Percentiles rank a stretch among this genome's conserved stretches.
Conservation (phyloP, 2,797 vertebrate species). For the Microchirus variegatus region DNA sequence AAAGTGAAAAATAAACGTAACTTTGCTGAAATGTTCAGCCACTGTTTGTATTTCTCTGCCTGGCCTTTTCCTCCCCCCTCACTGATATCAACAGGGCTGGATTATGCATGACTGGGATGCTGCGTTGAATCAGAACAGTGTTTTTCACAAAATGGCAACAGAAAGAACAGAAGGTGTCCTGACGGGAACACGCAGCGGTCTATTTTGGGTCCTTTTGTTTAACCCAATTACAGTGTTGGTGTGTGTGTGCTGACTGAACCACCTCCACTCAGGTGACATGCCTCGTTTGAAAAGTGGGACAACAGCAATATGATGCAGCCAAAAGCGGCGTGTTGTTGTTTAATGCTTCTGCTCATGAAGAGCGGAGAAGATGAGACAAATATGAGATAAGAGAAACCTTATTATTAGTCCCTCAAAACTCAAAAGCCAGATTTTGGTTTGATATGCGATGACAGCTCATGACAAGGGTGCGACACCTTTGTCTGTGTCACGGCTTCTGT, state of each 20-base stretch:
- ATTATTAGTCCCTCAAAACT: too few species aligned
- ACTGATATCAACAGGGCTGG: slow-evolving; percentile 53
- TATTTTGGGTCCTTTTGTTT: slow-evolving; percentile 74
- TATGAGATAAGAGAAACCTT: too few species aligned
- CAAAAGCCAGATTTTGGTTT: slow-evolving; percentile 28
- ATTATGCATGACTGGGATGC: slow-evolving; percentile 52
- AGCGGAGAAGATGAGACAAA: too few species aligned
- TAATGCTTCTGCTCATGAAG: not conserved
- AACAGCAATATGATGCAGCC: slow-evolving; percentile 24
- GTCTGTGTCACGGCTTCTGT: too few species aligned
- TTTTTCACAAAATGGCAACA: slow-evolving; percentile 48
- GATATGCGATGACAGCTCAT: slow-evolving; percentile 28
- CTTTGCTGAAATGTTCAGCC: slow-evolving; percentile 12
- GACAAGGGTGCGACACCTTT: slow-evolving; percentile 1
- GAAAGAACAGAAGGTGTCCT: slow-evolving; percentile 38
- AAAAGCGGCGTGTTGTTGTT: slow-evolving; percentile 26
- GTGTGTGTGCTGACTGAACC: slow-evolving; percentile 37
- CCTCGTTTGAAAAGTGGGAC: slow-evolving; percentile 61
- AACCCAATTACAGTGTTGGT: slow-evolving; percentile 68
- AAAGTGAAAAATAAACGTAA: slow-evolving; percentile 31
- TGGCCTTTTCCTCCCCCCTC: slow-evolving; percentile 26
- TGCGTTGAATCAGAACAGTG: slow-evolving; percentile 45
- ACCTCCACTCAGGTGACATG: slow-evolving; percentile 47
- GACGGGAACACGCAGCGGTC: slow-evolving; percentile 49
- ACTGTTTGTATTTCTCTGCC: slow-evolving; percentile 39